A percentile compares a stretch with the other conserved stretches of the same genome.
Conservation (phyloP, 2,797 vertebrate genomes). For the Amblyraja radiata region DNA sequence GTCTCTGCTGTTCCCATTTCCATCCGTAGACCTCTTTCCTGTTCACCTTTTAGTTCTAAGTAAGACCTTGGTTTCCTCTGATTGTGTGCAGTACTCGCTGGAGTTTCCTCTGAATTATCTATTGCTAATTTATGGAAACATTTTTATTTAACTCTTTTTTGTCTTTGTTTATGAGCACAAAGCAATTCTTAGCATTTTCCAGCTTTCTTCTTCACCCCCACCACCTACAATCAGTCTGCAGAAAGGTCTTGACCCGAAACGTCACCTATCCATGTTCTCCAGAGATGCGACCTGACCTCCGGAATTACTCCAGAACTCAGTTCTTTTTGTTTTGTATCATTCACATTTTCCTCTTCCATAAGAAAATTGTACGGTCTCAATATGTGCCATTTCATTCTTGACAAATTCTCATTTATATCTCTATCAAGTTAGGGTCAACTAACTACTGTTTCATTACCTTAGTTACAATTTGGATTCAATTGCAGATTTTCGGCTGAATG, state of each 20-base stretch:
- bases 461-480: neutral
- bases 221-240: no score
- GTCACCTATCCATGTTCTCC: no score
- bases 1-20: neutral
- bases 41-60: neutral
- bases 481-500: neutral
- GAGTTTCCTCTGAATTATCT: neutral
- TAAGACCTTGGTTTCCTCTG: neutral
- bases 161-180: neutral
- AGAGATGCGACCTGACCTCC: no score
- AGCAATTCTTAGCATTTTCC: neutral
- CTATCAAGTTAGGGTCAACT: neutral
- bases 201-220: no score
- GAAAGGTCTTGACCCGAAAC: no score
- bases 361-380: no score
- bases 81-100: neutral
- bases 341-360: no score
- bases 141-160: neutral
- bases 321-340: neutral
- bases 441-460: neutral
- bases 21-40: neutral
- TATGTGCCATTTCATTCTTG: neutral
- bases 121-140: conserved; percentile 1
- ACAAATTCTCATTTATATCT: neutral
- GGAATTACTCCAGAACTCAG: no score